Percentiles rank a stretch among this genome's conserved stretches.
Evolutionary conservation across 2,797 vertebrate species (phyloP).

Genomic region (Enteromius treurensis): DNA sequence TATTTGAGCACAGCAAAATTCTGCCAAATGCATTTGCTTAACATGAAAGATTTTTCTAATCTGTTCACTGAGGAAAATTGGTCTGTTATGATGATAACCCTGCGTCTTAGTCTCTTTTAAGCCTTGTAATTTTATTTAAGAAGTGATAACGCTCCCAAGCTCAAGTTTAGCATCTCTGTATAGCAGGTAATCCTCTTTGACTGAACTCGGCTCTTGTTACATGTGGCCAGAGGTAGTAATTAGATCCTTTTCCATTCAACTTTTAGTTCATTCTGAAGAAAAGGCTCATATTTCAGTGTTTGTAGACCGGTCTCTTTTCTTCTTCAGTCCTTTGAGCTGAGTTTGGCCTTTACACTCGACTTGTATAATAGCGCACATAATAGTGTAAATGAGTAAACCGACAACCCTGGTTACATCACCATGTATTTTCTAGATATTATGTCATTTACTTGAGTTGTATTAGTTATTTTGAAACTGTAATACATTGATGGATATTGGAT

Average conservation of each 20-base stretch:
- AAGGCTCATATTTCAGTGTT: conserved; percentile 60
- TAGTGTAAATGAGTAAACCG: conserved; percentile 22
- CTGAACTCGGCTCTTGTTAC: conserved; percentile 40
- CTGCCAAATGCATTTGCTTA: not conserved
- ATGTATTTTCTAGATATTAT: not conserved
- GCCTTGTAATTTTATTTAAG: conserved; percentile 2
- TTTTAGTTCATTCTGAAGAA: conserved; percentile 43
- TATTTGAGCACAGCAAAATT: not conserved
- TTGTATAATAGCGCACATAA: not conserved
- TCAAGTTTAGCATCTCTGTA: conserved; percentile 19
- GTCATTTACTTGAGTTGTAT: not conserved
- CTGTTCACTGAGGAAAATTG: conserved; percentile 2
- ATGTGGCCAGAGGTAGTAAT: conserved; percentile 55
- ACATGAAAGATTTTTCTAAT: not conserved
- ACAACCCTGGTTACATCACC: not conserved
- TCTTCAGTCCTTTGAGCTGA: conserved; percentile 3
- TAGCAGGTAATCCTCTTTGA: conserved; percentile 18
- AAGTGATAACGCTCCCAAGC: conserved; percentile 5
- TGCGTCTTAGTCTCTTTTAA: not conserved
- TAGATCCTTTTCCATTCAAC: conserved; percentile 57
- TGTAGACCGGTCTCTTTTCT: conserved; percentile 25
- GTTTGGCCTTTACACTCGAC: conserved; percentile 7
- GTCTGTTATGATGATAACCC: not conserved
- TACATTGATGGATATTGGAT: not conserved
- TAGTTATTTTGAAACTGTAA: not conserved